phyloP scores from a whole-genome alignment of 2,797 vertebrate genomes.

The Garrulus glandarius region DNA sequence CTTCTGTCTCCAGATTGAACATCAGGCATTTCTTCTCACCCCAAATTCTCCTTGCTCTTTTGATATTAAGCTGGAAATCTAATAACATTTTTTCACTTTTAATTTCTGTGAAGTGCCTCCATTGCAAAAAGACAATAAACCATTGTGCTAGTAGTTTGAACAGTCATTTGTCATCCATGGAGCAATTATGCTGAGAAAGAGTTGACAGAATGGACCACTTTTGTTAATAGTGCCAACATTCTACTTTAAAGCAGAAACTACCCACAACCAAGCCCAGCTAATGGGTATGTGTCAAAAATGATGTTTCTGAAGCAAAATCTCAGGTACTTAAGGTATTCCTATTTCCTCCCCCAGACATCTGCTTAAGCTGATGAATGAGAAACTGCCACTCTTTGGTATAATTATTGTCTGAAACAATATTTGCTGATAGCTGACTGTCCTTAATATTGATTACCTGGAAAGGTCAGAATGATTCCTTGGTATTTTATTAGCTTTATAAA shows the following conservation, averaged over 20 bases:
- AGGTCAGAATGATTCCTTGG: slow-evolving; percentile 41
- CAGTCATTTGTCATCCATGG: slow-evolving; percentile 48
- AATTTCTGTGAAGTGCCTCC: not conserved
- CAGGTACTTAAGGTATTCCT: slow-evolving; percentile 24
- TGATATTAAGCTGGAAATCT: not conserved
- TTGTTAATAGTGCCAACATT: slow-evolving; percentile 15
- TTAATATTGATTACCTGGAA: slow-evolving; percentile 67
- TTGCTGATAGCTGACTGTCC: slow-evolving; percentile 63
- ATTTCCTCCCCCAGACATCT: slow-evolving; percentile 3
- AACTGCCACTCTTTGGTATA: slow-evolving; percentile 48
- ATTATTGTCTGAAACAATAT: slow-evolving; percentile 70
- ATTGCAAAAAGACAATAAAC: slow-evolving; percentile 37
- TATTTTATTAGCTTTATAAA: slow-evolving; percentile 62
- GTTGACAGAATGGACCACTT: slow-evolving; percentile 45
- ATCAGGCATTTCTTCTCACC: not conserved
- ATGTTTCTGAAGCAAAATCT: slow-evolving; percentile 43
- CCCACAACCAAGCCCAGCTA: slow-evolving; percentile 9
- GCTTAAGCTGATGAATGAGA: slow-evolving; percentile 66
- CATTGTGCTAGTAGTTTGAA: slow-evolving; percentile 17
- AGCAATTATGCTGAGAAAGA: slow-evolving; percentile 43
- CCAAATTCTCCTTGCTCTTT: not conserved
- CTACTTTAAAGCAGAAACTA: slow-evolving; percentile 22
- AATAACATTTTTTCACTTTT: slow-evolving; percentile 34
- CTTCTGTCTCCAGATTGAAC: not conserved
- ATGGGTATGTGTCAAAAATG: slow-evolving; percentile 44